Percentiles rank a stretch among this genome's conserved stretches.
phyloP scores from a whole-genome alignment of 2,888 invertebrate genomes.

The Drosophila stalkeri region DNA sequence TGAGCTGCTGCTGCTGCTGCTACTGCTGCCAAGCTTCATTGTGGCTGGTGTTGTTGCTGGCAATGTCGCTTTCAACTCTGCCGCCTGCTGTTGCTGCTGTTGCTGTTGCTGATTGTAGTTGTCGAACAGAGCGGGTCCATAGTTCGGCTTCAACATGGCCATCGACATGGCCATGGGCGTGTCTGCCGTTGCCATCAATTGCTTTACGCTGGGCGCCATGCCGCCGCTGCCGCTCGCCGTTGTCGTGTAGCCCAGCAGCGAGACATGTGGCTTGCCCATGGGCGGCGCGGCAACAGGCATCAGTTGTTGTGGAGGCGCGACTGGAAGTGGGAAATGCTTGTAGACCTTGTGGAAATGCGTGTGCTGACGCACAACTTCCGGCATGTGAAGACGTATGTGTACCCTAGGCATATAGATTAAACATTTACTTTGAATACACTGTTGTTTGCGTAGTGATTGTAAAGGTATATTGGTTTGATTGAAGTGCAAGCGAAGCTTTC shows the following conservation, averaged over 20 bases:
- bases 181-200: constrained; percentile 60
- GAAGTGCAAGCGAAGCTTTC: background rate
- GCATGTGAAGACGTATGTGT: constrained; percentile 82
- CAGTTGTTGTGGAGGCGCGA: constrained; percentile 17
- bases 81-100: constrained; percentile 13
- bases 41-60: constrained; percentile 38
- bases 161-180: constrained; percentile 49
- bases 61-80: constrained; percentile 4
- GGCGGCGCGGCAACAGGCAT: constrained; percentile 7
- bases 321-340: constrained; percentile 46
- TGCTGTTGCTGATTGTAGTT: constrained; percentile 53
- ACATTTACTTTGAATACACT: background rate
- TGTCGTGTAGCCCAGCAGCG: constrained; percentile 71
- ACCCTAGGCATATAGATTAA: constrained; percentile 59
- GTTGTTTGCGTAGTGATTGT: background rate
- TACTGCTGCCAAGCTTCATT: constrained; percentile 24
- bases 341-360: constrained; percentile 74
- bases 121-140: constrained; percentile 74
- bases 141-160: constrained; percentile 63
- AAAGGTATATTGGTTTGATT: background rate
- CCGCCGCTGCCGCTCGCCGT: constrained; percentile 57
- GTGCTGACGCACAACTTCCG: constrained; percentile 73
- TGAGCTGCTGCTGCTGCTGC: constrained; percentile 29
- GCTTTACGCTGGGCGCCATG: constrained; percentile 64
- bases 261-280: constrained; percentile 59